A percentile compares a stretch with the other conserved stretches of the same genome.
Conservation (phyloP, 2,113 vertebrate species). For the Aepyceros melampus region DNA sequence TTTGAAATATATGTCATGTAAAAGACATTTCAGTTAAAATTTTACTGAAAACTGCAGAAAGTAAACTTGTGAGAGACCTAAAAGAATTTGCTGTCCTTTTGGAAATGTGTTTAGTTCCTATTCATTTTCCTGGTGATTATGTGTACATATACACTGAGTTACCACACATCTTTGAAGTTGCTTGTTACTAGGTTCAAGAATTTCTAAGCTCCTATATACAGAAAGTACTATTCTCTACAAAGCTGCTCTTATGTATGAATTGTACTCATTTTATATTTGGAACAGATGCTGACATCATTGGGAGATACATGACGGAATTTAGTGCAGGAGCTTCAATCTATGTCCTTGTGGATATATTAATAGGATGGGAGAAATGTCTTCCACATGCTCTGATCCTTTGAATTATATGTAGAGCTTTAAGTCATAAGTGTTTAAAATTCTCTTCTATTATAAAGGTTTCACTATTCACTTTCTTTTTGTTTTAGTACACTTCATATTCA, state of each 20-base stretch:
- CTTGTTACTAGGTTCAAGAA: neutral
- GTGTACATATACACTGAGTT: neutral
- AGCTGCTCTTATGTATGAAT: neutral
- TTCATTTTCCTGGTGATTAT: neutral
- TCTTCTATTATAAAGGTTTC: constrained; percentile 25
- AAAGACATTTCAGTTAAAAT: neutral
- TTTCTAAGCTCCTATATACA: neutral
- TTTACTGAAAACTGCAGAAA: neutral
- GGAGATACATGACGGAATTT: neutral
- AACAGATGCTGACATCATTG: neutral
- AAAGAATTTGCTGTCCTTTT: neutral
- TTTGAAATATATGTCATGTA: neutral
- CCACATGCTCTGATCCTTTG: neutral
- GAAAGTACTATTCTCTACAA: neutral
- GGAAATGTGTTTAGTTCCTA: neutral
- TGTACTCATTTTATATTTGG: neutral
- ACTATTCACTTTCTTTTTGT: constrained; percentile 48
- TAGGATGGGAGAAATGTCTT: neutral
- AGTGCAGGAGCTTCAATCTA: neutral
- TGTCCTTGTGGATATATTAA: neutral
- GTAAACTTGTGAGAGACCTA: neutral
- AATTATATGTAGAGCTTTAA: constrained; percentile 13
- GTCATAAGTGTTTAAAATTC: constrained; percentile 35
- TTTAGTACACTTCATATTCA: constrained; percentile 6
- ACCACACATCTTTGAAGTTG: neutral